Percentiles rank a stretch among this genome's conserved stretches.
These are phyloP conservation scores for Trichogramma evanescens DNA, from an alignment of 2,888 invertebrate species.

Conservation along the genomic window DNA sequence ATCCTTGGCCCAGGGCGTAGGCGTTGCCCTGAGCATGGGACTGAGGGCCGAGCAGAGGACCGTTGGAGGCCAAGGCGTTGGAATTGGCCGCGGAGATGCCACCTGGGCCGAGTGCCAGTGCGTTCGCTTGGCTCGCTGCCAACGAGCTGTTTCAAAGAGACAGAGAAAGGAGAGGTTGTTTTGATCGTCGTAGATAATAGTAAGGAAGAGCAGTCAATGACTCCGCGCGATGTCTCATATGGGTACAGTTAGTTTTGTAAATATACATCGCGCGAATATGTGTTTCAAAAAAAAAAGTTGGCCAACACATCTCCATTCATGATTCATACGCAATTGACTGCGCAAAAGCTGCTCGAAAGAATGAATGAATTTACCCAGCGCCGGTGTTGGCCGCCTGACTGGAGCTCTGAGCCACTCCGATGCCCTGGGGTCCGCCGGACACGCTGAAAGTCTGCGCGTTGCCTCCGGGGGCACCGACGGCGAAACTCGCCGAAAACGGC, in stretches of 20 bases:
- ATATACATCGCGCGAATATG: too few relatives aligned
- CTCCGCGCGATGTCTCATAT: too few relatives aligned
- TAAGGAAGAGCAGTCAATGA: too few relatives aligned
- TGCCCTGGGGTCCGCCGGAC: conserved; percentile 32
- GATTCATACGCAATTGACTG: background rate
- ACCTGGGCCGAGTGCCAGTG: conserved; percentile 32
- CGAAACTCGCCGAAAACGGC: conserved; percentile 39
- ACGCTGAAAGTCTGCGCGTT: conserved; percentile 39
- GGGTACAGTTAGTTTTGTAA: too few relatives aligned
- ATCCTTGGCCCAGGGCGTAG: conserved; percentile 28
- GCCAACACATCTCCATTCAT: background rate
- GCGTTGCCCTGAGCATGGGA: conserved; percentile 32
- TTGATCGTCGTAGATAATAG: too few relatives aligned
- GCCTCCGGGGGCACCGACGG: conserved; percentile 32
- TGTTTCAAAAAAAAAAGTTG: background rate
- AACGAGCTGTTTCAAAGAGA: conserved; percentile 24
- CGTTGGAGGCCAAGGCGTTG: conserved; percentile 30
- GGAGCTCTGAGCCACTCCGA: conserved; percentile 38
- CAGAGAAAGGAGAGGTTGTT: background rate
- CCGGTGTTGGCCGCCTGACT: conserved; percentile 25
- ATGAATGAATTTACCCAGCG: conserved; percentile 26
- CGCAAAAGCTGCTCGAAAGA: background rate
- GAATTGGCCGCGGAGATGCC: conserved; percentile 35
- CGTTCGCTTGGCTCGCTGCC: conserved; percentile 35
- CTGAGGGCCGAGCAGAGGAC: conserved; percentile 30